Base-by-base conservation (phyloP, 2,888 invertebrate species). In the Quadriops clusia region DNA sequence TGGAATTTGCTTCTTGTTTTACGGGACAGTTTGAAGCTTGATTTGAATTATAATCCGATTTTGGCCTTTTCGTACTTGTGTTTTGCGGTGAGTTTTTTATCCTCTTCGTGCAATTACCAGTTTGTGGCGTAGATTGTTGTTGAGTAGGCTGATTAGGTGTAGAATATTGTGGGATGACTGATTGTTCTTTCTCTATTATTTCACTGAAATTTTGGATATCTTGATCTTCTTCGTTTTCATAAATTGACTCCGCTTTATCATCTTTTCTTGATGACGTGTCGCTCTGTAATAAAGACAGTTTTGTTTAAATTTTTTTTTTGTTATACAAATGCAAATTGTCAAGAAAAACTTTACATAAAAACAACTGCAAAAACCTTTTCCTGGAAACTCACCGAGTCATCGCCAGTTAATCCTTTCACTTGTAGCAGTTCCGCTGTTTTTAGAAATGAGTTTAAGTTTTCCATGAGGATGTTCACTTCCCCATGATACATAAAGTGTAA, bases 401-500 rank as follows among this genome's bases (percentile, higher is more conserved):
- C 61, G 23, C 60, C 60, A 10, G 78, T 76, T 27, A 79, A 62
- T 11, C 78, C 78, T 51, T 78, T 77, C 36, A 79, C 72, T 56
- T 78, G 77, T 29, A 79, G 61, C 35, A 75, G 61, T 48, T 78
- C 78, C 9, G 78, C 78, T 6, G 77, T 77, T 51, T 76, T 72
- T 21, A 79, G 56, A 51, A 79, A 77, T n/a, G 72, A 69, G 1
- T 73, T 67, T 3, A 79, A 63, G 51, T 79, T 77, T 42, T 77
- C 76, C 41, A 75, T 70, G 27, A 74, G 64, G 17, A 79, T 77
- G 50, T 75, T 77, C 8, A 79, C 79, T 51, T 79, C 77, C 1
- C 79, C 79, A 38, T 73, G 67, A 53, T 79, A 79, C 77, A 79
- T 78, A 49, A 79, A 79, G 54, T 77, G 75, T 21, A 79, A 59